A percentile compares a stretch with the other conserved stretches of the same genome.
Conservation (phyloP, 1,140 invertebrate species). For the Zaprionus kolodkinae region DNA sequence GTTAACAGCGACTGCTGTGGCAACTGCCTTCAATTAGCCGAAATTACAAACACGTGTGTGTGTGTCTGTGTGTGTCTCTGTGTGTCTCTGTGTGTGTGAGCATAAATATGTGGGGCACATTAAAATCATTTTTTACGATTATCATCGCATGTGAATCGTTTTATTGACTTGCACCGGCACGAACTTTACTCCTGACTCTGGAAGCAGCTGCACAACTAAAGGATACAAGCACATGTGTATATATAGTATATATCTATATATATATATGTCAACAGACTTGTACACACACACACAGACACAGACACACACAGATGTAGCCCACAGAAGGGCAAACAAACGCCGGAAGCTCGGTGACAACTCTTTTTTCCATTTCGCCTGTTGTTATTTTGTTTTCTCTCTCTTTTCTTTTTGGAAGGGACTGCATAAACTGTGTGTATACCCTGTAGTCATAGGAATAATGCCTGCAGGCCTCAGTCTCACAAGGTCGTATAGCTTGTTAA, state of each 20-base stretch:
- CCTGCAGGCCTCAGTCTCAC: background rate
- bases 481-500: background rate
- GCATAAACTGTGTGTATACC: constrained; percentile 7
- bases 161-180: constrained; percentile 53
- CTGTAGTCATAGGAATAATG: constrained; percentile 2
- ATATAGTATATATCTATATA: background rate
- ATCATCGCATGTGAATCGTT: constrained; percentile 69
- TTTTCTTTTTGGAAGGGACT: background rate
- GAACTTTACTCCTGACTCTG: constrained; percentile 37
- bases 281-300: background rate
- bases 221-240: background rate
- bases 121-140: constrained; percentile 76
- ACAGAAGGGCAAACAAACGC: background rate
- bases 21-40: constrained; percentile 32
- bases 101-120: constrained; percentile 34
- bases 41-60: constrained; percentile 23
- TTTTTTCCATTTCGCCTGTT: constrained; percentile 16
- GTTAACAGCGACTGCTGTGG: background rate
- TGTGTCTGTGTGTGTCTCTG: constrained; percentile 4
- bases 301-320: background rate
- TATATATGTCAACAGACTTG: background rate
- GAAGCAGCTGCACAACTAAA: constrained; percentile 1
- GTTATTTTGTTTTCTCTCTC: constrained; percentile 5
- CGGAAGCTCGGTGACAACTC: constrained; percentile 25
- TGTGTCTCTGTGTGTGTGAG: constrained; percentile 5